These are phyloP conservation scores for Mus minutoides DNA, from an alignment of 2,797 vertebrate genomes.

Conservation along the genomic window DNA sequence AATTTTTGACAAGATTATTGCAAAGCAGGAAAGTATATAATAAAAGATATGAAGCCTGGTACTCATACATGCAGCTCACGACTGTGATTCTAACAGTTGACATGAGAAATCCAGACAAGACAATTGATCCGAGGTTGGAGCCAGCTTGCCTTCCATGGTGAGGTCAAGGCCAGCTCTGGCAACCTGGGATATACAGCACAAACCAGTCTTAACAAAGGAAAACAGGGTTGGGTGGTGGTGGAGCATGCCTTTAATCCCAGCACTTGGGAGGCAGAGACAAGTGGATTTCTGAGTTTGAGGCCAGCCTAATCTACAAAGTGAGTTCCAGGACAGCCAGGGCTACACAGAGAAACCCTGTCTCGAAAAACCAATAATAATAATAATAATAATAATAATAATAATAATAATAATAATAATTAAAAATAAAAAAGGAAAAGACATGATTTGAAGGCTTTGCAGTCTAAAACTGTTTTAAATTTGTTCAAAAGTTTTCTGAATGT, in stretches of 20 bases:
- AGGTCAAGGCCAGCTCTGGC: neutral
- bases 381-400: too few species aligned
- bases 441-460: neutral
- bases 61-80: neutral
- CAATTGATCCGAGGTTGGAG: neutral
- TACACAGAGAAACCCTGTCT: too few species aligned
- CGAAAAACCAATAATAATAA: too few species aligned
- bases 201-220: neutral
- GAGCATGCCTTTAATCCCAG: too few species aligned
- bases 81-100: neutral
- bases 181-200: neutral
- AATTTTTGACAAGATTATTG: slow-evolving; percentile 9
- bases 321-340: too few species aligned
- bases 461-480: neutral
- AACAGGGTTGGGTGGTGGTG: too few species aligned
- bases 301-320: too few species aligned
- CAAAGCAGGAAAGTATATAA: neutral
- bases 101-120: neutral
- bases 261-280: too few species aligned
- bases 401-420: too few species aligned
- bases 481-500: neutral
- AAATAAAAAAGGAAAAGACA: too few species aligned
- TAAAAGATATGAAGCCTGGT: neutral
- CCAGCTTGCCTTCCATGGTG: neutral
- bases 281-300: too few species aligned